phyloP scores from a whole-genome alignment of 2,113 vertebrate genomes.

The Oxyruncus cristatus region DNA sequence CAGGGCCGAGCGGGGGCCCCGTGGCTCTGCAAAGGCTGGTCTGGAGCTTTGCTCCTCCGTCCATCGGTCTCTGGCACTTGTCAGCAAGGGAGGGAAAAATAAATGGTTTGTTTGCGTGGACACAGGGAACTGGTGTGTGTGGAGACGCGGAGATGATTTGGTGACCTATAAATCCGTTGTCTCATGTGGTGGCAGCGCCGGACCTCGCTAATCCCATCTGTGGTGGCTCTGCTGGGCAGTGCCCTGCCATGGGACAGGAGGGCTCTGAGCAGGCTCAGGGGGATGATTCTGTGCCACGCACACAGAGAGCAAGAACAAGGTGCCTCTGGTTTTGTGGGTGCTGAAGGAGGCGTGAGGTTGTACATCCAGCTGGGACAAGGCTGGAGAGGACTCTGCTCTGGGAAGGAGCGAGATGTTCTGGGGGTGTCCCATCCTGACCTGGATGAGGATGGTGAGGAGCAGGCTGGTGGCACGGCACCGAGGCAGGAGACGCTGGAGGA shows the following conservation, averaged over 20 bases:
- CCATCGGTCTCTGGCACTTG: not conserved
- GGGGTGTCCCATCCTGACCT: too few relatives aligned
- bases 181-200: not conserved
- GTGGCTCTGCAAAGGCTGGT: not conserved
- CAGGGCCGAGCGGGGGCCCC: not conserved
- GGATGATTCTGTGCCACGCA: not conserved
- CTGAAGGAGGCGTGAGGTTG: accelerated
- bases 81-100: not conserved
- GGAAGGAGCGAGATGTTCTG: not conserved
- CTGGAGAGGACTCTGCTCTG: too few relatives aligned
- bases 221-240: not conserved
- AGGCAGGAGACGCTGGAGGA: not conserved
- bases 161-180: not conserved
- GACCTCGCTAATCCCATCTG: not conserved
- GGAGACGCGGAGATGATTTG: not conserved
- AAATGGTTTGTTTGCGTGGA: not conserved
- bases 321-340: not conserved
- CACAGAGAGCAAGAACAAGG: not conserved
- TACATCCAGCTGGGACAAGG: not conserved
- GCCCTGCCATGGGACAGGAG: not conserved
- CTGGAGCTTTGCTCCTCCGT: not conserved
- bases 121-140: not conserved
- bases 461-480: accelerated
- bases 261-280: not conserved
- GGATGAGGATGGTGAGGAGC: accelerated